A percentile compares a stretch with the other conserved stretches of the same genome.
phyloP scores from a whole-genome alignment of 2,113 vertebrate genomes.

The Misgurnus anguillicaudatus region DNA sequence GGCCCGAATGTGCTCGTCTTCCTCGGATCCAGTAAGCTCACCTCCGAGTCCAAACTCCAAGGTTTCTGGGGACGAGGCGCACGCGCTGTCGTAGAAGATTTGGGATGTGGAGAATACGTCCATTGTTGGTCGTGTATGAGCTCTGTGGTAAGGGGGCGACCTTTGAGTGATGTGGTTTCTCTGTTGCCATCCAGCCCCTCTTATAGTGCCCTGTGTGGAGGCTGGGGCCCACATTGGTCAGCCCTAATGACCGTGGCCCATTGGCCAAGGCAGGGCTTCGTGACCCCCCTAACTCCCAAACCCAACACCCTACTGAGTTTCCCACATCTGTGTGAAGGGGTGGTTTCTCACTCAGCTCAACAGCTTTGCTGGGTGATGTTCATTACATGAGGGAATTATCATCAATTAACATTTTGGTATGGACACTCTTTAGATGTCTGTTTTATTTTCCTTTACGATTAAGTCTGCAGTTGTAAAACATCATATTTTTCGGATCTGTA shows the following conservation, averaged over 20 bases:
- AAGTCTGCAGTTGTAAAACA: too few relatives aligned
- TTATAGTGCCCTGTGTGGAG: constrained; percentile 84
- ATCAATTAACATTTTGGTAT: background rate
- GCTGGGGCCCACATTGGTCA: constrained; percentile 80
- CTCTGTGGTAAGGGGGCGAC: constrained; percentile 58
- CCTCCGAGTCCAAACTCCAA: constrained; percentile 79
- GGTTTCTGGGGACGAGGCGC: constrained; percentile 84
- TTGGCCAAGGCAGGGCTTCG: constrained; percentile 71
- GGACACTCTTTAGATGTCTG: background rate
- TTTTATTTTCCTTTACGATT: background rate
- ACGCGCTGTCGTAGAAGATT: constrained; percentile 86
- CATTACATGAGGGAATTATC: constrained; percentile 40
- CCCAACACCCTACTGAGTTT: constrained; percentile 72
- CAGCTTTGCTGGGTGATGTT: constrained; percentile 31
- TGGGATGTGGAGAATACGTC: constrained; percentile 88
- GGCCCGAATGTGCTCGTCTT: constrained; percentile 89
- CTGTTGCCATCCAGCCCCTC: constrained; percentile 71
- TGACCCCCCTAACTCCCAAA: constrained; percentile 60
- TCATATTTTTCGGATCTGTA: background rate
- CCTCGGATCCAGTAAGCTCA: constrained; percentile 79
- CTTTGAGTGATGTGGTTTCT: constrained; percentile 75
- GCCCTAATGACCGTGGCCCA: constrained; percentile 89
- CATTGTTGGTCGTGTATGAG: constrained; percentile 68
- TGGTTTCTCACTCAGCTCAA: constrained; percentile 72
- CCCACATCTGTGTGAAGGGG: constrained; percentile 78